phyloP scores from a whole-genome alignment of 37 sponge, comb jelly and placozoan species.

The Eunapius fragilis region DNA sequence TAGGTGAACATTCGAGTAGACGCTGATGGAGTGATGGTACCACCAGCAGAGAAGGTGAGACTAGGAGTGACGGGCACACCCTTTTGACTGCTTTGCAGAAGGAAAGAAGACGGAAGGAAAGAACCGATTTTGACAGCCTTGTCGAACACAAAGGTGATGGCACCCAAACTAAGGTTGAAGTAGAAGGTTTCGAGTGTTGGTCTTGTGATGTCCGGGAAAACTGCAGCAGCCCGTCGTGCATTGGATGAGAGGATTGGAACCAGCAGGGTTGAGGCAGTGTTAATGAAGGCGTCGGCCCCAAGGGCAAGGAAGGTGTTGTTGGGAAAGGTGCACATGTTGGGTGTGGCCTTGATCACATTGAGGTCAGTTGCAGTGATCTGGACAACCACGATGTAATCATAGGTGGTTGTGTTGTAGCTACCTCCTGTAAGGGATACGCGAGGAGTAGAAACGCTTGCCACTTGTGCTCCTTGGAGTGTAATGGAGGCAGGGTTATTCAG shows the following conservation, averaged over 20 bases:
- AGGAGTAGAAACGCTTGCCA: constrained; percentile 7
- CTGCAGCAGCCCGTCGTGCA: constrained; percentile 54
- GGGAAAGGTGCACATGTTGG: constrained; percentile 42
- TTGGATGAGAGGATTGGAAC: constrained; percentile 48
- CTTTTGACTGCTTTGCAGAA: constrained; percentile 37
- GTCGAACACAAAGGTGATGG: constrained; percentile 67
- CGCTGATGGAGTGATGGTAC: constrained; percentile 33
- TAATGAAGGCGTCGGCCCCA: constrained; percentile 51
- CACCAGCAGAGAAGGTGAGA: constrained; percentile 26
- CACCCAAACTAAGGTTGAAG: constrained; percentile 76
- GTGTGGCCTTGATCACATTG: constrained; percentile 63
- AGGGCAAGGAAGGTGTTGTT: constrained; percentile 77
- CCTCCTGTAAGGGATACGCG: constrained; percentile 47
- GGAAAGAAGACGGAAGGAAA: constrained; percentile 45
- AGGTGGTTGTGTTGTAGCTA: constrained; percentile 4
- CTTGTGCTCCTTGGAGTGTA: constrained; percentile 62
- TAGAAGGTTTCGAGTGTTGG: constrained; percentile 61
- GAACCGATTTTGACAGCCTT: constrained; percentile 75
- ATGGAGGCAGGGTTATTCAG: constrained; percentile 37
- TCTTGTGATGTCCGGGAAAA: constrained; percentile 46
- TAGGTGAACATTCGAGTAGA: constrained; percentile 61
- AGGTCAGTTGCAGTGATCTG: constrained; percentile 45
- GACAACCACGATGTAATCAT: constrained; percentile 57
- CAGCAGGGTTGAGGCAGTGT: constrained; percentile 48
- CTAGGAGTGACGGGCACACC: background rate